Evolutionary conservation across 2,797 vertebrate species (phyloP), one percentile per base, ranked within the genome.

Genomic region (Sebastes variabilis): DNA sequence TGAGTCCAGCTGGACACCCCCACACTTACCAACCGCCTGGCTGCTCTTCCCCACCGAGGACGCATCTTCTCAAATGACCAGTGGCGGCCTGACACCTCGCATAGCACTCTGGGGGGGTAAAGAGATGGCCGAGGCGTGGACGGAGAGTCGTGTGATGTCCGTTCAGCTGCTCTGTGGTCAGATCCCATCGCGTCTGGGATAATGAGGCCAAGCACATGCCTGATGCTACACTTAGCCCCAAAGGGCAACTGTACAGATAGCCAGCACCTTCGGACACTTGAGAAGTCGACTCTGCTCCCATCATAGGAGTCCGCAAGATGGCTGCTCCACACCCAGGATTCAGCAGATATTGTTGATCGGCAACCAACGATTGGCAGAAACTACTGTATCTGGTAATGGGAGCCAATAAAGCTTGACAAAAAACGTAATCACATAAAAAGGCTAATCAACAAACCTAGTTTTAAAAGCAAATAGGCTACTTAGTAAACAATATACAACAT

Each of bases 121-220:
- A 75, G 59, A 79, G 32, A 70, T 4, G 20, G 10, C 67, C 2
- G 1, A 82, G 79, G 76, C 46, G 8, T 70, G 79, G 74, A 76
- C 24, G 1, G 10, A 68, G 42, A 75, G 66, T 82, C 81, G 56
- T 34, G 46, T 65, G 70, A 82, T 32, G 49, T 79, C 73, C 55
- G 42, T 84, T 84, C 77, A 76, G 83, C 84, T 79, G 82, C 84
- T 82, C 67, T 22, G 42, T 42, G 79, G 80, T 88, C 87, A 65
- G 49, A 58, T 90, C 66, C 73, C 27, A 69, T 77, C 16, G n/a
- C n/a, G 38, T 88, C 77, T 20, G 59, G 54, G 59, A 73, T 92
- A 89, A 92, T 61, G 42, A 89, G 79, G 82, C 77, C 66, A 25
- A 93, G 84, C 90, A 90, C 81, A 49, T 24, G 87, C 80, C 89